Evolutionary conservation across 2,888 invertebrate genomes (phyloP), one percentile per base, ranked within the genome.

Genomic region (Toxonevra muliebris): DNA sequence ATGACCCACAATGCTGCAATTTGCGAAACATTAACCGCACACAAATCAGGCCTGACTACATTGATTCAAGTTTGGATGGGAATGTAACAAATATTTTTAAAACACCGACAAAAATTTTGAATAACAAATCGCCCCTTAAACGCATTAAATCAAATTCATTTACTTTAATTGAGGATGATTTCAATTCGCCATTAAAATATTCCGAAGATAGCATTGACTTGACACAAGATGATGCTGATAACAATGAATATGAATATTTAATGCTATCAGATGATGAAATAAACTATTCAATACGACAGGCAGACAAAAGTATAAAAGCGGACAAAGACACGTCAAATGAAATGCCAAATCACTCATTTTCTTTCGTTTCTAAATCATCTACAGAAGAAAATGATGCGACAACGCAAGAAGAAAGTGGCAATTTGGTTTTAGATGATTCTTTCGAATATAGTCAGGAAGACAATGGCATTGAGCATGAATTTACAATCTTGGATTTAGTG

Each of bases 241-340:
- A 72, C 11, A 67, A 59, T n/a, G 87, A 87, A 52, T 74, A 75
- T 61, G 77, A 78, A n/a, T 87, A 87, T 54, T 73, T 79, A 10
- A 53, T 83, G 10, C 74, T 85, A 20, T 84, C 84, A 1, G 90
- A 91, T 76, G 88, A 88, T 74, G 90, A 91, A 84, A 82, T 90
- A 20, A 88, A 90, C 76, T 90, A 90, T 82, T 90, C 90, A 0
- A 79, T 89, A 59, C 84, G 87, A 76, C 79, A 77, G 61, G 78
- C 81, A 9, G 73, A 80, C 62, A 80, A 77, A 65, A 73, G 75
- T 2, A 63, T 45, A 40, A 52, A 68, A 17, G 40, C 42, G 7
- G 12, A 3, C 13, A 50, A 69, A 40, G 45, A 53, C 2, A 30
- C 30, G 30, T 30, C 30, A 30, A 30, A 7, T 30, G 30, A 30